Evolutionary conservation across 92 coral and sea anemone species (phyloP).

Genomic region (Desmophyllum pertusum): DNA sequence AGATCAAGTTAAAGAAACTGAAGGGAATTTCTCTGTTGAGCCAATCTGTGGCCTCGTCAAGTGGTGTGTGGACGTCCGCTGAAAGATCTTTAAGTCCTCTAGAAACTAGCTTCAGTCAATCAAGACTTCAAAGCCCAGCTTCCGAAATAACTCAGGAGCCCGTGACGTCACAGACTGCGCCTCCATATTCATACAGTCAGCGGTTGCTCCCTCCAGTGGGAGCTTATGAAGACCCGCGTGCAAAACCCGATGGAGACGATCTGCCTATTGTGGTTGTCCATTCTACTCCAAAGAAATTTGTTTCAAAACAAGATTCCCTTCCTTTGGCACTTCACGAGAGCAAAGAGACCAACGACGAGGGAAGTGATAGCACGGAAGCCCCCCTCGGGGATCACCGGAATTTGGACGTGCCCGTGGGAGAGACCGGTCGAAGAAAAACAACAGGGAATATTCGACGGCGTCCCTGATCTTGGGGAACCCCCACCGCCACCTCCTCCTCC

Average conservation of each 20-base stretch:
- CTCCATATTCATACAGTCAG: conserved; percentile 62
- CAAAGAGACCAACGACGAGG: background rate
- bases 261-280: conserved; percentile 39
- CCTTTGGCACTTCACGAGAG: background rate
- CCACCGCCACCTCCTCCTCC: conserved; percentile 44
- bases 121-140: conserved; percentile 10
- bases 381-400: background rate
- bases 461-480: conserved; percentile 36
- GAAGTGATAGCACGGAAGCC: background rate
- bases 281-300: conserved; percentile 23
- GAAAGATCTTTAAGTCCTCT: conserved; percentile 21
- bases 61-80: conserved; percentile 14
- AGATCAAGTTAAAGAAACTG: conserved; percentile 31
- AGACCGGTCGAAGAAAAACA: conserved; percentile 23
- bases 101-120: background rate
- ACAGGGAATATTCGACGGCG: conserved; percentile 28
- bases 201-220: conserved; percentile 28
- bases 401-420: conserved; percentile 22
- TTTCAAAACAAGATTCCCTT: background rate
- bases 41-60: conserved; percentile 40
- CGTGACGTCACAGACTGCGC: conserved; percentile 32
- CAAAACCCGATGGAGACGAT: background rate
- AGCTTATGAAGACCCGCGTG: background rate
- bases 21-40: conserved; percentile 37
- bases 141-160: conserved; percentile 6